Conservation (phyloP, 2,888 invertebrate species). For the Ectropis crepuscularia region DNA sequence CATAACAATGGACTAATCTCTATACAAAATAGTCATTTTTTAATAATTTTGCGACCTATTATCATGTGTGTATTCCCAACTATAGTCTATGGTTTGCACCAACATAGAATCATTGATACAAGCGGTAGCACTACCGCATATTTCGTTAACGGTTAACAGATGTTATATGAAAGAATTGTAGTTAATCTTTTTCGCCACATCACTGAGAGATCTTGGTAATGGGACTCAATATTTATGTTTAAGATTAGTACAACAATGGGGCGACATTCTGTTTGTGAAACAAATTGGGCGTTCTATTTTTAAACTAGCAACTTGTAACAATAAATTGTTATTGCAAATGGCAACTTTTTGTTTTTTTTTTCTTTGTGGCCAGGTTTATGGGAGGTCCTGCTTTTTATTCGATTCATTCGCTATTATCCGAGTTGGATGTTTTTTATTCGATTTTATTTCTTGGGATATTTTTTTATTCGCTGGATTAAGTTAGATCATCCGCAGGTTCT, state of each 20-base stretch:
- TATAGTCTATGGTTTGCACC: background rate
- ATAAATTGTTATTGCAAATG: slow-evolving; percentile 47
- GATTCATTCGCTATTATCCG: slow-evolving; percentile 10
- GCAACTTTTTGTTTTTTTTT: slow-evolving; percentile 32
- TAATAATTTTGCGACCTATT: slow-evolving; percentile 44
- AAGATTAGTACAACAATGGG: slow-evolving; percentile 54
- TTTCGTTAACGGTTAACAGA: too few species aligned
- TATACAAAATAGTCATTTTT: slow-evolving; percentile 46
- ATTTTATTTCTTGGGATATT: slow-evolving; percentile 15
- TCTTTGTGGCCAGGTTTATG: slow-evolving; percentile 28
- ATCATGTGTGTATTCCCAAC: slow-evolving; percentile 28
- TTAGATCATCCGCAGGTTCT: background rate
- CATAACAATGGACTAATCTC: slow-evolving; percentile 30
- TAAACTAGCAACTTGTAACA: slow-evolving; percentile 31
- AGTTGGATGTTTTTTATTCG: slow-evolving; percentile 8
- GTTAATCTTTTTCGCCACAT: too few species aligned
- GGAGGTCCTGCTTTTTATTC: slow-evolving; percentile 41
- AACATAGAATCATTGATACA: too few species aligned
- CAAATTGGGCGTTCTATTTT: slow-evolving; percentile 56
- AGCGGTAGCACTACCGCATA: too few species aligned
- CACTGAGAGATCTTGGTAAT: too few species aligned
- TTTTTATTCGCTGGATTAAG: slow-evolving; percentile 29
- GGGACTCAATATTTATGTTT: slow-evolving; percentile 47
- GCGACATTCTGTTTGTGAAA: slow-evolving; percentile 48
- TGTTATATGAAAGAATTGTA: too few species aligned